Evolutionary conservation across 2,113 vertebrate genomes (phyloP).

Genomic region (Apteryx owenii): DNA sequence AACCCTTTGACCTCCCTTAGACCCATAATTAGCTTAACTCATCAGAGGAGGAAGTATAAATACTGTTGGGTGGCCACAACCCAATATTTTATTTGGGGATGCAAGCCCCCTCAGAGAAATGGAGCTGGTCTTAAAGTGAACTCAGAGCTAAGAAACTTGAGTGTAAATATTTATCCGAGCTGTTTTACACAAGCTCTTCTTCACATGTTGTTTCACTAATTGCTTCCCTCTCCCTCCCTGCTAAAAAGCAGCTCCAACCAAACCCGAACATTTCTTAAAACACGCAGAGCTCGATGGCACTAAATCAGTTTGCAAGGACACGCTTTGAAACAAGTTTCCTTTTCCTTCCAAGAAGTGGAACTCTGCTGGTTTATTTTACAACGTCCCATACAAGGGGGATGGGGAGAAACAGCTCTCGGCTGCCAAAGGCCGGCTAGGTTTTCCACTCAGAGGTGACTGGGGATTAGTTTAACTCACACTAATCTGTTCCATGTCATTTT

Average conservation of each 20-base stretch:
- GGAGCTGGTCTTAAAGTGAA: background rate
- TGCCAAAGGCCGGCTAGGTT: background rate
- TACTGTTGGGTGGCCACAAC: background rate
- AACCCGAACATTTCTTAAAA: constrained; percentile 26
- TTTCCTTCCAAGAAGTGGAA: constrained; percentile 49
- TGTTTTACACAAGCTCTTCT: background rate
- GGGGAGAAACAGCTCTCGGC: background rate
- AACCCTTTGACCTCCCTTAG: background rate
- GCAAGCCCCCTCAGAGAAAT: background rate
- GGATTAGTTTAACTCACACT: background rate
- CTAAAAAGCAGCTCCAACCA: background rate
- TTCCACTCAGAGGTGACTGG: background rate
- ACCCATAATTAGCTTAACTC: background rate
- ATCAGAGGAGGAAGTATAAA: background rate
- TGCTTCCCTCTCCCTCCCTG: background rate
- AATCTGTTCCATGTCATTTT: background rate
- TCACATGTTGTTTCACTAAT: background rate
- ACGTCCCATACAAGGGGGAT: background rate
- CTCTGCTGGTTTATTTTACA: constrained; percentile 33
- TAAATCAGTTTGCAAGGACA: constrained; percentile 43
- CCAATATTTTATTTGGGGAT: background rate
- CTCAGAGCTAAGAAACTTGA: background rate
- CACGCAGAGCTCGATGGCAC: background rate
- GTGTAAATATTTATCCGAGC: constrained; percentile 45
- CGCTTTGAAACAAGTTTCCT: constrained; percentile 1